Base-by-base conservation (phyloP, 2,797 vertebrate genomes). In the Rhincodon typus region DNA sequence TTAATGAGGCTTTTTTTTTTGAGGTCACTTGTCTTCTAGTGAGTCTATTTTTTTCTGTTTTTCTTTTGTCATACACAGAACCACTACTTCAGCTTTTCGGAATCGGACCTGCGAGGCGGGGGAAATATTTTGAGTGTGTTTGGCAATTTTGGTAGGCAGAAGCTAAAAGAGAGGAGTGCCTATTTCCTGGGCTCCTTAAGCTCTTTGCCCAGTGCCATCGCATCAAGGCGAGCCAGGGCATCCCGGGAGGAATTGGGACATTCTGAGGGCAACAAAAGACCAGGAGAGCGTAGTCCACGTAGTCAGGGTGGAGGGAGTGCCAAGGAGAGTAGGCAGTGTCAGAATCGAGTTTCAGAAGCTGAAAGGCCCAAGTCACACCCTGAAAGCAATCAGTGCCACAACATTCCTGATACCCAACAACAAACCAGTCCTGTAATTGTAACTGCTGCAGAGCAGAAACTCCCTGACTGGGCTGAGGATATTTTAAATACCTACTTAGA, bases 21-120 rank as follows among this genome's bases (percentile, higher is more conserved):
- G 2, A 42, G 38, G n/a, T n/a, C n/a, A n/a, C n/a, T 46, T 77
- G 50, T 2, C 4, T 15, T 84, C n/a, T 86, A 50, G 46, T 50
- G 46, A 50, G 46, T 50, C 3, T 62, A 62, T 1, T n/a, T 25
- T 21, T 93, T 3, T 84, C 5, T 84, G 6, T 25, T 50, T 79
- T 77, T 3, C 5, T 17, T 84, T 57, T 87, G 4, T 38, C 13
- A 62, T 82, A 21, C 95, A 42, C 87, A 98, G 98, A 96, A 96
- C 53, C 96, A 91, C 5, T 95, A 69, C 10, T 96, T 97, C 94
- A 98, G 97, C 96, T 96, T 87, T 67, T 98, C 98, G 0, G 97
- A 98, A 96, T 96, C 96, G 42, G 97, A 98, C 95, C 97, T 98
- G 93, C 96, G 67, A 67, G 42, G 87, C 53, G 30, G 95, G 62